A percentile compares a stretch with the other conserved stretches of the same genome.
These are phyloP conservation scores for Drosophila carrolli DNA, from an alignment of 1,140 invertebrate species.

Conservation along the genomic window DNA sequence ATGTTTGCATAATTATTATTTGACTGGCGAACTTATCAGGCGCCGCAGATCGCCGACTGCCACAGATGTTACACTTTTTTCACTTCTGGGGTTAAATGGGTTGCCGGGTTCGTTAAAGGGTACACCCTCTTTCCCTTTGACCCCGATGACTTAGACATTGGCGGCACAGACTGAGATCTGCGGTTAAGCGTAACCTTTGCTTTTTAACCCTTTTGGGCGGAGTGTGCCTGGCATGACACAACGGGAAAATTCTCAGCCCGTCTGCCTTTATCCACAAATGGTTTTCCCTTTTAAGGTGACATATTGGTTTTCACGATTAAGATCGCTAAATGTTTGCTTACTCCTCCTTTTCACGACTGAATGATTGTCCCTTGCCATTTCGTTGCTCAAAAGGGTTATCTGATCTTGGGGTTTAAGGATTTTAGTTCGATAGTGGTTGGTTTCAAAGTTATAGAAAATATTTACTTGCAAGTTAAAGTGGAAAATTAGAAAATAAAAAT, in stretches of 20 bases:
- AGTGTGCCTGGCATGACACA: conserved; percentile 67
- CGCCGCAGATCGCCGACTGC: conserved; percentile 54
- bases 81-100: conserved; percentile 45
- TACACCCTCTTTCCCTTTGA: conserved; percentile 32
- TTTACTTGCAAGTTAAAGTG: no score
- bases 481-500: no score
- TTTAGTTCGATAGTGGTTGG: background rate
- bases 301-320: conserved; percentile 73
- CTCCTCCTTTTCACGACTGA: conserved; percentile 15
- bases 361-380: conserved; percentile 7
- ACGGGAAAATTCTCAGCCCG: conserved; percentile 49
- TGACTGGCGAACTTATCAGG: conserved; percentile 65
- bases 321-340: conserved; percentile 59
- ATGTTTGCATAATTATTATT: conserved; percentile 81
- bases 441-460: no score
- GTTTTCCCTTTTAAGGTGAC: conserved; percentile 66
- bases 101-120: conserved; percentile 34
- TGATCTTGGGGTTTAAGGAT: background rate
- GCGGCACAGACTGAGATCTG: conserved; percentile 27
- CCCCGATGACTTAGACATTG: conserved; percentile 72
- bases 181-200: conserved; percentile 71
- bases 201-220: conserved; percentile 67
- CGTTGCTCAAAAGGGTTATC: conserved; percentile 30
- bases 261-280: conserved; percentile 36
- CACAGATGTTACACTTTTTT: conserved; percentile 74